phyloP scores from a whole-genome alignment of 2,797 vertebrate genomes.

The Chelon auratus region DNA sequence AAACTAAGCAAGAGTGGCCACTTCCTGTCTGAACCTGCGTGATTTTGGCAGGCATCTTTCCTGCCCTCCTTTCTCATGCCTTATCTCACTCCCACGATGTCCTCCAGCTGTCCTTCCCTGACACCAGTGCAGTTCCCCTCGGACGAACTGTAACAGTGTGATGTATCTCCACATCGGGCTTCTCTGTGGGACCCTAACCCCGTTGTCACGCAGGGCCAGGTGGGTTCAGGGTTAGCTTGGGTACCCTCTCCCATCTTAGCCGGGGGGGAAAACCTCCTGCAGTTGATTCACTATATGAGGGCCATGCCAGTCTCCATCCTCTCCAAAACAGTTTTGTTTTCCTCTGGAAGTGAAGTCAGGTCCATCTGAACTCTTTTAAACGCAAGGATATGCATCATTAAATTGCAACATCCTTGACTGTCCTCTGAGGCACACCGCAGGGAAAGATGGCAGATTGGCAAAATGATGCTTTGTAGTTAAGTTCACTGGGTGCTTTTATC shows the following conservation, averaged over 20 bases:
- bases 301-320: conserved; percentile 24
- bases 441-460: conserved; percentile 26
- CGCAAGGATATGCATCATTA: conserved; percentile 56
- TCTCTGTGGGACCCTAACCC: conserved; percentile 59
- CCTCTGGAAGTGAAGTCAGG: conserved; percentile 39
- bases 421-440: conserved; percentile 42
- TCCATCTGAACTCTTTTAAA: conserved; percentile 45
- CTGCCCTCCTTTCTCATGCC: conserved; percentile 50
- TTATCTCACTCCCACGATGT: conserved; percentile 56
- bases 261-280: conserved; percentile 28
- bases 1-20: conserved; percentile 61
- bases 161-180: conserved; percentile 60
- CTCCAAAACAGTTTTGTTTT: conserved; percentile 55
- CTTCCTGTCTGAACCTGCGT: conserved; percentile 67
- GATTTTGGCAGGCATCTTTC: conserved; percentile 63
- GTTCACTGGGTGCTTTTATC: conserved; percentile 15
- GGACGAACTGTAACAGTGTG: conserved; percentile 56
- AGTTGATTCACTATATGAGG: conserved; percentile 28
- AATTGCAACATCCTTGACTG: conserved; percentile 48
- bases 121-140: conserved; percentile 33
- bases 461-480: conserved; percentile 21
- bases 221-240: conserved; percentile 64
- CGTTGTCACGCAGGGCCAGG: conserved; percentile 48
- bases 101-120: conserved; percentile 71
- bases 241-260: conserved; percentile 44